Percentiles rank a stretch among this genome's conserved stretches.
phyloP scores from a whole-genome alignment of 2,888 invertebrate genomes.

The Disparrhopalites patrizii region DNA sequence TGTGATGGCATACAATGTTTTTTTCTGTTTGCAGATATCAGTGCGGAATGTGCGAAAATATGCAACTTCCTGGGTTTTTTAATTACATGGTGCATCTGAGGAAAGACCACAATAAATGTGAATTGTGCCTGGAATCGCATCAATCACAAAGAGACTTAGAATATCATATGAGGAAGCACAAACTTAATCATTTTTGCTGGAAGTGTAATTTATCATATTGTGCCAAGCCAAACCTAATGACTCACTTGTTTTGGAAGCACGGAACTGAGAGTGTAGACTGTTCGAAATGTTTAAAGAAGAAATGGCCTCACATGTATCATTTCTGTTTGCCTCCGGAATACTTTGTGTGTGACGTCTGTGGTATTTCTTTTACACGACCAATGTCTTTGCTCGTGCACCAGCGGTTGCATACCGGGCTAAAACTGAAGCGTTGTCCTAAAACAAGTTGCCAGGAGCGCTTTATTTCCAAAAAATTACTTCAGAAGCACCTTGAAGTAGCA shows the following conservation, averaged over 20 bases:
- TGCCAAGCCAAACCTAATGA: conserved; percentile 81
- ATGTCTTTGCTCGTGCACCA: conserved; percentile 79
- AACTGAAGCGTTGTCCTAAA: conserved; percentile 63
- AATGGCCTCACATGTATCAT: conserved; percentile 88
- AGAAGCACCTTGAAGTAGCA: conserved; percentile 59
- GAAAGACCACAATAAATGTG: conserved; percentile 78
- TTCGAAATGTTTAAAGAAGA: conserved; percentile 79
- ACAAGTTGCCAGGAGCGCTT: conserved; percentile 71
- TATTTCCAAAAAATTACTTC: conserved; percentile 72
- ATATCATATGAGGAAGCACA: conserved; percentile 87
- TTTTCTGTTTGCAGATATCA: conserved; percentile 68
- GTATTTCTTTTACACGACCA: conserved; percentile 67
- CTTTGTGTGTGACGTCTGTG: conserved; percentile 78
- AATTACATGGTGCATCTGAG: conserved; percentile 82
- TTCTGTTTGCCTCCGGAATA: conserved; percentile 76
- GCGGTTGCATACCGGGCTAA: conserved; percentile 67
- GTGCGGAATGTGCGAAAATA: conserved; percentile 63
- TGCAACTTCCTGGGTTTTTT: conserved; percentile 77
- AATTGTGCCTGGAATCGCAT: conserved; percentile 78
- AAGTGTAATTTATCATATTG: conserved; percentile 82
- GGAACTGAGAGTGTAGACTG: conserved; percentile 82
- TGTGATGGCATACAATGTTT: neutral
- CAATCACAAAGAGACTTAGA: conserved; percentile 74
- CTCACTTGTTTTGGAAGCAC: conserved; percentile 89
- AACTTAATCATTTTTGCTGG: conserved; percentile 79